phyloP scores from a whole-genome alignment of 92 coral and sea anemone species.

The Palythoa grandiflora region DNA sequence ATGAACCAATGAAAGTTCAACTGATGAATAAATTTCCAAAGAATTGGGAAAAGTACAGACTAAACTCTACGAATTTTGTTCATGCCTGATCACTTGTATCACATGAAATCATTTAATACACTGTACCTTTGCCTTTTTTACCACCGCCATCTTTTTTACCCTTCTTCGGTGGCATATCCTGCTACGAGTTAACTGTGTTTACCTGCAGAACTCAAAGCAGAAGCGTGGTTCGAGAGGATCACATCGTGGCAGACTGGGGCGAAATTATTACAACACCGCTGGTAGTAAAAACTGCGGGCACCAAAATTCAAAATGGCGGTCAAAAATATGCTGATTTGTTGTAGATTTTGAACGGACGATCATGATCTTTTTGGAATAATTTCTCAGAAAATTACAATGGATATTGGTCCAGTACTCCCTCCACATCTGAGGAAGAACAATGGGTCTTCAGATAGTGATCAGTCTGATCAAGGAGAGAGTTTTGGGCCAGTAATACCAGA shows the following conservation, averaged over 20 bases:
- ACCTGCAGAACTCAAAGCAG: not conserved
- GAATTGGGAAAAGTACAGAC: too few relatives aligned
- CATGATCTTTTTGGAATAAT: not conserved
- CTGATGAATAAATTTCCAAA: too few relatives aligned
- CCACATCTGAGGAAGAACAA: slow-evolving; percentile 71
- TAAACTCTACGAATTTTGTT: too few relatives aligned
- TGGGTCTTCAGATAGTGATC: slow-evolving; percentile 13
- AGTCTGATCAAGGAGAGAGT: slow-evolving; percentile 20
- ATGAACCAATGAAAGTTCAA: too few relatives aligned
- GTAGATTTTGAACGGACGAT: not conserved
- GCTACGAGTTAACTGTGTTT: not conserved
- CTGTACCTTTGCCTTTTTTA: slow-evolving; percentile 69
- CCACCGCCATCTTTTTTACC: slow-evolving; percentile 82
- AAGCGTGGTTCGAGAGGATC: not conserved
- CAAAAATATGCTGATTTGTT: not conserved
- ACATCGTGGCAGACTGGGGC: slow-evolving; percentile 7
- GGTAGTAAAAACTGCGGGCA: slow-evolving; percentile 15
- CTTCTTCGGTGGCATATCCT: slow-evolving; percentile 91
- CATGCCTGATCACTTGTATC: too few relatives aligned
- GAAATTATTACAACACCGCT: not conserved
- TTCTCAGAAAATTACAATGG: slow-evolving; percentile 60
- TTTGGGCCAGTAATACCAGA: slow-evolving; percentile 44
- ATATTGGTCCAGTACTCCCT: slow-evolving; percentile 89
- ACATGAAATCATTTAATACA: not conserved
- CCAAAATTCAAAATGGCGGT: slow-evolving; percentile 53